Evolutionary conservation across 1,140 invertebrate species (phyloP).

Genomic region (Lepidurus apus): DNA sequence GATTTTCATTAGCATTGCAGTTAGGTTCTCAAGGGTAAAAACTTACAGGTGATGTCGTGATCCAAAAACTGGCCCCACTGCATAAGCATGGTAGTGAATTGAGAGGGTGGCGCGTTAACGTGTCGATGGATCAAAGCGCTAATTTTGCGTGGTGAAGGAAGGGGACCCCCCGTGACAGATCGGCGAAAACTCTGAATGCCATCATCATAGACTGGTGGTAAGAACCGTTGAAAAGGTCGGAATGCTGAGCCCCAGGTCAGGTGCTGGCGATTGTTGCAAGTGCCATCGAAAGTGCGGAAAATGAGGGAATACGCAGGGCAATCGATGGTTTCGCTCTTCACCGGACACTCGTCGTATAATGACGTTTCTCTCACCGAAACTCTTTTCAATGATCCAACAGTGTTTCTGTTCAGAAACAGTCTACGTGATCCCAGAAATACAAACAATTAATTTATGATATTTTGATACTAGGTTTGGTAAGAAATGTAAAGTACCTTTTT

Average conservation of each 20-base stretch:
- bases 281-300: slow-evolving; percentile 48
- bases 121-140: slow-evolving; percentile 43
- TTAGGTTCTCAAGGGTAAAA: background rate
- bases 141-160: slow-evolving; percentile 42
- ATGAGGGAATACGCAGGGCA: slow-evolving; percentile 32
- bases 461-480: background rate
- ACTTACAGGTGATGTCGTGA: slow-evolving; percentile 68
- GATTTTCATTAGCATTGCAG: background rate
- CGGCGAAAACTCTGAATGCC: slow-evolving; percentile 38
- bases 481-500: slow-evolving; percentile 39
- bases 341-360: slow-evolving; percentile 57
- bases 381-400: slow-evolving; percentile 38
- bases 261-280: slow-evolving; percentile 49
- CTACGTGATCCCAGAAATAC: slow-evolving; percentile 37
- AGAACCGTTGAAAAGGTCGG: slow-evolving; percentile 33
- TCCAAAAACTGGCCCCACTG: slow-evolving; percentile 82
- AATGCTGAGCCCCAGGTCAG: slow-evolving; percentile 40
- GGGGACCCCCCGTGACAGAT: slow-evolving; percentile 37
- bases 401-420: slow-evolving; percentile 39
- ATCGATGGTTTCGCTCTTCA: slow-evolving; percentile 49
- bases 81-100: slow-evolving; percentile 70
- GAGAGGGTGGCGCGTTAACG: slow-evolving; percentile 40
- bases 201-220: slow-evolving; percentile 34
- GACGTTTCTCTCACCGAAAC: slow-evolving; percentile 48
- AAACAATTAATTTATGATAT: slow-evolving; percentile 37